phyloP scores from a whole-genome alignment of 2,113 vertebrate genomes.

The Petromus typicus region DNA sequence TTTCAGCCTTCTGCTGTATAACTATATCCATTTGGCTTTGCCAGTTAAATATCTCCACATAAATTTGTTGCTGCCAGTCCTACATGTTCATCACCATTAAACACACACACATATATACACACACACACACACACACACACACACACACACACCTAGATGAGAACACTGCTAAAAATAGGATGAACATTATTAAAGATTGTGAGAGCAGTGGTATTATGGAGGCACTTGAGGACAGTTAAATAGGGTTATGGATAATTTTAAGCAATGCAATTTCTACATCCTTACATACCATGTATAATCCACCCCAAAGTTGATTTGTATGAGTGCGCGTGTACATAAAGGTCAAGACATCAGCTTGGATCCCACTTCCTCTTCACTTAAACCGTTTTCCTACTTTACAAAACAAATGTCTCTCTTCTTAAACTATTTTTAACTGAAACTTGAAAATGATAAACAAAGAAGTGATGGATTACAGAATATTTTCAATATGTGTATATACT shows the following conservation, averaged over 20 bases:
- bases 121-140: no score
- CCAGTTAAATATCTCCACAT: background rate
- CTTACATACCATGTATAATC: background rate
- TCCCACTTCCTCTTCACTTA: background rate
- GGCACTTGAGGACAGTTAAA: background rate
- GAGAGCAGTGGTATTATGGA: background rate
- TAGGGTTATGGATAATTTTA: background rate
- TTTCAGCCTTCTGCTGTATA: background rate
- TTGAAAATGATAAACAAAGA: background rate
- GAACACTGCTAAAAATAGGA: slow-evolving; percentile 24
- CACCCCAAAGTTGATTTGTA: background rate
- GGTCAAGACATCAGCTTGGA: background rate
- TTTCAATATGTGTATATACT: background rate
- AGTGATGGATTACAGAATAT: background rate
- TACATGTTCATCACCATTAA: background rate
- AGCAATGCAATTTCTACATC: background rate
- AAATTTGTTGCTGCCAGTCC: slow-evolving; percentile 32
- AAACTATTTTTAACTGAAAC: background rate
- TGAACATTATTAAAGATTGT: background rate
- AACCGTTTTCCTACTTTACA: no score
- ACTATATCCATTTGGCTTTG: background rate
- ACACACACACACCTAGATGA: background rate
- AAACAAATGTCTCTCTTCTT: no score
- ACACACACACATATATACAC: no score
- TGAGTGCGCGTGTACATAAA: background rate